Base-by-base conservation (phyloP, 2,797 vertebrate genomes). In the Hirundo rustica region DNA sequence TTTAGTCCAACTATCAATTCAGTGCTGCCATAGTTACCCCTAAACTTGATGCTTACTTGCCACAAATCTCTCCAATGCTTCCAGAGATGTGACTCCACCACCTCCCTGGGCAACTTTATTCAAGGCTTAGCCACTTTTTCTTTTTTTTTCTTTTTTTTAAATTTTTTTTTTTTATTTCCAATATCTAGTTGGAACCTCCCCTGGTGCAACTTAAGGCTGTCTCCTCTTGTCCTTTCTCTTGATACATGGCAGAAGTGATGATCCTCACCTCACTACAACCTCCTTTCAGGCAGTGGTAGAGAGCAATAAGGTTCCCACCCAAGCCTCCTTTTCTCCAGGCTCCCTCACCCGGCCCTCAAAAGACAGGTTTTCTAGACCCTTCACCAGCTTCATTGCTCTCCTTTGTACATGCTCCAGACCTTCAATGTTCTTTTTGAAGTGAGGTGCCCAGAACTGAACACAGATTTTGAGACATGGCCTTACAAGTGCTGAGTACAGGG, bases 1-100 rank as follows among this genome's bases (percentile, higher is more conserved):
- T n/a, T 48, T 50, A 55, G 32, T 75, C 19, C 32, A 70, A 9
- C 5, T 0, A 0, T 22, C 19, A 50, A 38, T 11, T 2, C 10
- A 70, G 23, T 23, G 55, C 9, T 2, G 4, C 27, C 30, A 38
- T 2, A 62, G 27, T 25, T 47, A n/a, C 6, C 23, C 14, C 16
- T 50, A 44, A 62, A 75, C 13, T 7, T 0, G 0, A 42, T 36
- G 12, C 26, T 13, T 18, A 27, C 23, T 16, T 40, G 25, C 36
- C 40, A 30, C 9, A 47, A 26, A 13, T 50, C 40, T 36, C 42
- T 81, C 36, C 18, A 48, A 36, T 9, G 17, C 6, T 62, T 55
- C 26, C 27, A 61, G 26, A 55, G 10, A 29, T 34, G 32, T 14
- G 7, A 42, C 10, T 68, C 34, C 9, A 44, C 7, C 55, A 25